phyloP scores from a whole-genome alignment of 35 echinoderm and acorn worm species.

The Ptychodera flava region DNA sequence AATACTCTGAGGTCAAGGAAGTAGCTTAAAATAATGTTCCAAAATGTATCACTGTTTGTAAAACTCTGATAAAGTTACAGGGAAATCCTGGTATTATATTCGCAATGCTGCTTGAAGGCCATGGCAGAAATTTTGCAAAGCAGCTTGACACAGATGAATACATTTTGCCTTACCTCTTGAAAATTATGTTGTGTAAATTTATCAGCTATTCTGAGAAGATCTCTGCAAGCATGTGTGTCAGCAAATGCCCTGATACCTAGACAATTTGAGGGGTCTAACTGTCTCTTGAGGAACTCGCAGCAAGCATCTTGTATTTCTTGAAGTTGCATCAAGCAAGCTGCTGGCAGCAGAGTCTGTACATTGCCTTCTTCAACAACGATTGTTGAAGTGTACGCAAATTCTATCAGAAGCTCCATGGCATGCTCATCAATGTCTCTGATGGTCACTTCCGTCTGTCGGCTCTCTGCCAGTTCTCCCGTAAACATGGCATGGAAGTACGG shows the following conservation, averaged over 20 bases:
- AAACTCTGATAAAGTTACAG: too few relatives aligned
- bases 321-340: slow-evolving; percentile 80
- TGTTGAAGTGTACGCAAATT: slow-evolving; percentile 94
- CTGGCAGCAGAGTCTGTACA: slow-evolving; percentile 89
- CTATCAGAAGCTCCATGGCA: slow-evolving; percentile 83
- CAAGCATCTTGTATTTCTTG: slow-evolving; percentile 95
- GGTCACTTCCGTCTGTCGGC: slow-evolving; percentile 88
- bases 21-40: too few relatives aligned
- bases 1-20: too few relatives aligned
- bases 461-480: slow-evolving; percentile 93
- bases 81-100: too few relatives aligned
- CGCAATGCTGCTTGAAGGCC: too few relatives aligned
- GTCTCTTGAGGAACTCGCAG: slow-evolving; percentile 90
- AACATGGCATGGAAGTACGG: slow-evolving; percentile 99
- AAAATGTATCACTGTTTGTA: too few relatives aligned
- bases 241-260: slow-evolving; percentile 95
- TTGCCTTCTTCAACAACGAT: slow-evolving; percentile 88
- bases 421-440: slow-evolving; percentile 95
- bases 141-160: too few relatives aligned
- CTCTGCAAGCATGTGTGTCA: slow-evolving; percentile 80
- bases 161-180: slow-evolving; percentile 64
- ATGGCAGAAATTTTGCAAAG: too few relatives aligned
- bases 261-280: slow-evolving; percentile 91
- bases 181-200: slow-evolving; percentile 97
- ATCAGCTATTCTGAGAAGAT: slow-evolving; percentile 86